Evolutionary conservation across 2,888 invertebrate species (phyloP), one percentile per base, ranked within the genome.

Genomic region (Calameuta pallipes): DNA sequence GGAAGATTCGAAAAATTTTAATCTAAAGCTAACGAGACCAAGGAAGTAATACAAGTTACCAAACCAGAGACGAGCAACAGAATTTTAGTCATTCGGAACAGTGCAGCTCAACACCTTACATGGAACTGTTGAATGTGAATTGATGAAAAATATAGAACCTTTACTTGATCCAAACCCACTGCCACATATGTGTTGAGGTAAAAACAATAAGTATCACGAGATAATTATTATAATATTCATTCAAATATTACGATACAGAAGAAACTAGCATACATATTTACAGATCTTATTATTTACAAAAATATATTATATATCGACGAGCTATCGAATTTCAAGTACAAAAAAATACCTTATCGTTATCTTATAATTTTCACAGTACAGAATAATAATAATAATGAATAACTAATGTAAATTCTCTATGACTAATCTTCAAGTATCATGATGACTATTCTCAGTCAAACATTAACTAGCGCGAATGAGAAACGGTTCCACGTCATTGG

Each of bases 391-490:
- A 23, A 23, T 56, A 56, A 23, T 6, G 56, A 56, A 56, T 56
- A 56, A 56, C 56, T 23, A 9, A 41, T 41, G 41, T 41, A 23
- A 4, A 56, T 56, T 56, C 9, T 56, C 56, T 9, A 56, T 56
- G 9, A 56, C 23, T 56, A 9, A 23, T 56, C 23, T 56, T 56
- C 56, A 56, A 56, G 56, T 56, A 56, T 56, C 23, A 56, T 9
- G 56, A 56, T 56, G 23, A 56, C 15, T 56, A 56, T 56, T 56
- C 56, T 23, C 74, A 74, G 36, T 35, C 74, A 74, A 74, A 69
- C 34, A 76, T 86, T 85, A 89, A 84, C 83, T 89, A 30, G 90
- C 89, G 15, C 87, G 89, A 73, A 91, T 87, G 15, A 89, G 82
- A 69, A 89, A 82, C 11, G 88, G 77, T 36, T 89, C 71, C 6